phyloP scores from a whole-genome alignment of 1,140 invertebrate species.

The Thaumatotibia leucotreta region DNA sequence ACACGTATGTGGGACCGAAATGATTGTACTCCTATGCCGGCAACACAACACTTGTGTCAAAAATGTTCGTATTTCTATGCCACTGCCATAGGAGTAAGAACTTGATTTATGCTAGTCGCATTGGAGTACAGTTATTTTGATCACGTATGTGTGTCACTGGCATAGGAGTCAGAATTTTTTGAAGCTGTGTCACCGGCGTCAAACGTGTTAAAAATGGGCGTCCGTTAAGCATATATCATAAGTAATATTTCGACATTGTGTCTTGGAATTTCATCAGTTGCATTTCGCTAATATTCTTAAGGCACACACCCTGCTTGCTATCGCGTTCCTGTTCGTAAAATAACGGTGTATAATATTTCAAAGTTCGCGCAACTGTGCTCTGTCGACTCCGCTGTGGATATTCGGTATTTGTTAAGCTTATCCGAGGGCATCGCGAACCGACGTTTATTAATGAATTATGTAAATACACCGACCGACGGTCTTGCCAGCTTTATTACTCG shows the following conservation, averaged over 20 bases:
- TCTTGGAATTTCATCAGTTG: slow-evolving; percentile 2
- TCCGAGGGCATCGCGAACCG: slow-evolving; percentile 45
- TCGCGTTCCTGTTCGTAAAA: not conserved
- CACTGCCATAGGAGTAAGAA: no score
- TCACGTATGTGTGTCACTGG: no score
- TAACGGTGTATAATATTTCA: slow-evolving; percentile 7
- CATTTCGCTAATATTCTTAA: not conserved
- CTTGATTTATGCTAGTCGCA: no score
- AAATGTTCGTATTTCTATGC: no score
- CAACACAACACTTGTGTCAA: no score
- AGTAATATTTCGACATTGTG: not conserved
- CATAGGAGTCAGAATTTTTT: no score
- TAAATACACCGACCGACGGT: slow-evolving; percentile 39
- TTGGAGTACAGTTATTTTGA: no score
- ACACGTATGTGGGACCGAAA: no score
- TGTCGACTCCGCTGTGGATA: slow-evolving; percentile 22
- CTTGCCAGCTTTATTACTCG: slow-evolving; percentile 39
- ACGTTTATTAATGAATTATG: slow-evolving; percentile 64
- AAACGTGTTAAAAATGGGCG: no score
- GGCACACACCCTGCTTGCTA: not conserved
- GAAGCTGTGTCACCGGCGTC: no score
- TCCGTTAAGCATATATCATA: slow-evolving; percentile 6
- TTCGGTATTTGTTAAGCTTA: slow-evolving; percentile 53
- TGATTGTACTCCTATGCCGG: no score
- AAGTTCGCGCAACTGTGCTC: slow-evolving; percentile 10